Evolutionary conservation across 2,888 invertebrate genomes (phyloP).

Genomic region (Aquatica leii): DNA sequence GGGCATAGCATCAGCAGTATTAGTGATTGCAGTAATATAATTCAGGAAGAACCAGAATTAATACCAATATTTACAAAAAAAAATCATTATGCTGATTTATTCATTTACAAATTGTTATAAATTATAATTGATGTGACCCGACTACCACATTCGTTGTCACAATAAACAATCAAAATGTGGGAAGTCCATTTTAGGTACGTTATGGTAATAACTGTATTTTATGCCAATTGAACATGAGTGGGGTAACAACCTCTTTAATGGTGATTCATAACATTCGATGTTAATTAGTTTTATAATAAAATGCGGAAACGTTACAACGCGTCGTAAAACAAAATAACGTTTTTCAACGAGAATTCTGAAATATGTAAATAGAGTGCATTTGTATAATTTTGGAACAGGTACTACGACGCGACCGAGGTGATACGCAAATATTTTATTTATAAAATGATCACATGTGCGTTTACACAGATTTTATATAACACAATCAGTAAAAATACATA

Average conservation of each 20-base stretch:
- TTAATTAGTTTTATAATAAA: conserved; percentile 11
- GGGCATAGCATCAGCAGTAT: too few relatives aligned
- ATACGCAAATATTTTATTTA: not conserved
- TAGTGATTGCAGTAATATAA: too few relatives aligned
- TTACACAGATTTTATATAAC: conserved; percentile 16
- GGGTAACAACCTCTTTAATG: conserved; percentile 35
- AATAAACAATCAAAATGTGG: conserved; percentile 22
- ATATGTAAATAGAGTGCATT: not conserved
- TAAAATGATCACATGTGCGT: conserved; percentile 10
- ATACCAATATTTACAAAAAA: too few relatives aligned
- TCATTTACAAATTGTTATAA: too few relatives aligned
- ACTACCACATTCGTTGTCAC: too few relatives aligned
- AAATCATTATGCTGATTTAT: too few relatives aligned
- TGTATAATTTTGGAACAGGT: too few relatives aligned
- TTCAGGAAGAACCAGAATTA: too few relatives aligned
- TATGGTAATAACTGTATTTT: conserved; percentile 34
- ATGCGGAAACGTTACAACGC: not conserved
- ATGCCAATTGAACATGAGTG: conserved; percentile 32
- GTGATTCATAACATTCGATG: conserved; percentile 33
- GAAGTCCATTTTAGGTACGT: conserved; percentile 19
- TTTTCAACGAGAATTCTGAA: too few relatives aligned
- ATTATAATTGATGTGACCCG: too few relatives aligned
- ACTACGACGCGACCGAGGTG: not conserved
- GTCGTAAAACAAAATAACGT: too few relatives aligned
- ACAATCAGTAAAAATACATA: conserved; percentile 17